phyloP scores from a whole-genome alignment of 92 coral and sea anemone species.

The Pocillopora grandis region DNA sequence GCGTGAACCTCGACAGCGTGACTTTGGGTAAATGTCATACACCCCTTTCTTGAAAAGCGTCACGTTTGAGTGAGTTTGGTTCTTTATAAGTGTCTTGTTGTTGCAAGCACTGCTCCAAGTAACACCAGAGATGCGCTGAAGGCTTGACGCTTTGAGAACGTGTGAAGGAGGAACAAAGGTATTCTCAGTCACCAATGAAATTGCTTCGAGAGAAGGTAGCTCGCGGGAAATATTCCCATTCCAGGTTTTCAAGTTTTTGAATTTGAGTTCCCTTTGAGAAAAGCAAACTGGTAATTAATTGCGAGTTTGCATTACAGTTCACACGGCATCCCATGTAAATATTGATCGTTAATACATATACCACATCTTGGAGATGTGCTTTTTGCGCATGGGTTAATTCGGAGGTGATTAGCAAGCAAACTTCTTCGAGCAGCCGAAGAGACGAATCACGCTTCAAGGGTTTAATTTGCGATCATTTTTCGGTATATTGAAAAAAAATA shows the following conservation, averaged over 20 bases:
- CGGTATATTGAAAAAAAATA: too few relatives aligned
- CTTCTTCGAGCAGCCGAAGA: too few relatives aligned
- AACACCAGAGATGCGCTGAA: slow-evolving; percentile 57
- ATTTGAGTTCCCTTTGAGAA: slow-evolving; percentile 41
- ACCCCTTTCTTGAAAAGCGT: slow-evolving; percentile 42
- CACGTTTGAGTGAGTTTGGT: slow-evolving; percentile 39
- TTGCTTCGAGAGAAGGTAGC: slow-evolving; percentile 45
- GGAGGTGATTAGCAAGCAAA: too few relatives aligned
- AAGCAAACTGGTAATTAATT: neutral
- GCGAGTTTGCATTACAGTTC: neutral
- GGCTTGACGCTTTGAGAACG: slow-evolving; percentile 42
- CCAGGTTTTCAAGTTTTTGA: slow-evolving; percentile 44
- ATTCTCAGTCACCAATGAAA: slow-evolving; percentile 42
- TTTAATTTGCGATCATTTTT: too few relatives aligned
- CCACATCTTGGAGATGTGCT: too few relatives aligned
- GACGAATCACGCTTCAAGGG: too few relatives aligned
- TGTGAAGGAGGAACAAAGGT: slow-evolving; percentile 42
- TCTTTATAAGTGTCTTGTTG: slow-evolving; percentile 54
- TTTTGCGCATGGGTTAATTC: too few relatives aligned
- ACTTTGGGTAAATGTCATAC: slow-evolving; percentile 42
- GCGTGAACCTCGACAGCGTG: slow-evolving; percentile 74
- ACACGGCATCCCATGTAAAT: too few relatives aligned
- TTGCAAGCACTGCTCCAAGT: slow-evolving; percentile 68
- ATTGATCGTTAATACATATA: too few relatives aligned
- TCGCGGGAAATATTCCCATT: slow-evolving; percentile 53